A percentile compares a stretch with the other conserved stretches of the same genome.
Conservation (phyloP, 2,888 invertebrate species). For the Meandrusa payeni region DNA sequence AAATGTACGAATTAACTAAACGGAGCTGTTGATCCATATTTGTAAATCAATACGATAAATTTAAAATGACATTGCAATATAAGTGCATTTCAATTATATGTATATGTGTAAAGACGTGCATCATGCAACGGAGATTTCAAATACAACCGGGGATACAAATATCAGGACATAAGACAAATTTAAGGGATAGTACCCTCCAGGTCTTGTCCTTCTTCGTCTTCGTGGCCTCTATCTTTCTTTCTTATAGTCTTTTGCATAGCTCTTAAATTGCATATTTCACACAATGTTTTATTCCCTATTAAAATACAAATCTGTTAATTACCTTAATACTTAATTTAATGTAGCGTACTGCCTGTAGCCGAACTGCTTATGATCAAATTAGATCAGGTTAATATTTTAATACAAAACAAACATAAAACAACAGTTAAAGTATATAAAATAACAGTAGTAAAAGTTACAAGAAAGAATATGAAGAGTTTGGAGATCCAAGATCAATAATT, state of each 20-base stretch:
- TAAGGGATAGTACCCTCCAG: constrained; percentile 60
- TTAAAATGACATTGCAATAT: background rate
- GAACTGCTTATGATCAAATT: background rate
- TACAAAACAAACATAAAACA: too few relatives aligned
- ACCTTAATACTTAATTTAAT: background rate
- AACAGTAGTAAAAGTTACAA: background rate
- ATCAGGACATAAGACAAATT: constrained; percentile 22
- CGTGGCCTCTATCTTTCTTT: constrained; percentile 79
- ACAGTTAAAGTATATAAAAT: background rate
- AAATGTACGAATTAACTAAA: background rate
- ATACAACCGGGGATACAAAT: constrained; percentile 6
- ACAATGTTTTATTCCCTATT: constrained; percentile 94
- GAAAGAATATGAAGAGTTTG: background rate
- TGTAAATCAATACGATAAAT: constrained; percentile 6
- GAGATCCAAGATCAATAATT: background rate
- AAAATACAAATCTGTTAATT: constrained; percentile 47
- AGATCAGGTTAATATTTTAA: background rate
- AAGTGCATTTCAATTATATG: constrained; percentile 7
- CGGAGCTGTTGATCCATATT: too few relatives aligned
- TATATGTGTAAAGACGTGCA: constrained; percentile 15
- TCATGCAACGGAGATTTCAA: constrained; percentile 18
- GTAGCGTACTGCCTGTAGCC: background rate
- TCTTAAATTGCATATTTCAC: constrained; percentile 91
- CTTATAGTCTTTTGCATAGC: constrained; percentile 85
- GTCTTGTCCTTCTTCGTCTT: constrained; percentile 67